Conservation (phyloP, 2,797 vertebrate species). For the Microctenopoma steveboyesi region DNA sequence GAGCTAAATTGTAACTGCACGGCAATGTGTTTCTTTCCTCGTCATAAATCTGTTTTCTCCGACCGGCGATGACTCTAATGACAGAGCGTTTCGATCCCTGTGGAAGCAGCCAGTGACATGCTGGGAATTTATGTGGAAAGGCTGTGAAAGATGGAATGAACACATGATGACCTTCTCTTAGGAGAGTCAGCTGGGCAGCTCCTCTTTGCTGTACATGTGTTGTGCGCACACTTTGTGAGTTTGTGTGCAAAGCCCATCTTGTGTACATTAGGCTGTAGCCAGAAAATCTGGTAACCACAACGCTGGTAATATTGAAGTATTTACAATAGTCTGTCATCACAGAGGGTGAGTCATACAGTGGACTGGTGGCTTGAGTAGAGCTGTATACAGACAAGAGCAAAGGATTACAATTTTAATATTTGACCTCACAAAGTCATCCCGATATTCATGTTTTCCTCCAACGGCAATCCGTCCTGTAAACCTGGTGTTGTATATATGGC, state of each 20-base stretch:
- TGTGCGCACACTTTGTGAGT: slow-evolving; percentile 21
- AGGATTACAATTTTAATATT: too few species aligned
- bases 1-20: slow-evolving; percentile 56
- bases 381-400: too few species aligned
- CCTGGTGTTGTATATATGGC: too few species aligned
- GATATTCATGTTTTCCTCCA: too few species aligned
- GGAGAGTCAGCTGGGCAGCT: slow-evolving; percentile 14
- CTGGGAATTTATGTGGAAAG: slow-evolving; percentile 63
- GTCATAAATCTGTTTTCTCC: slow-evolving; percentile 73
- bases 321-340: not conserved
- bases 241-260: slow-evolving; percentile 10
- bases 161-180: slow-evolving; percentile 17
- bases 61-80: slow-evolving; percentile 59
- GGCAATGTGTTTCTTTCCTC: slow-evolving; percentile 71
- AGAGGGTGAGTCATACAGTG: too few species aligned
- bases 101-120: slow-evolving; percentile 58
- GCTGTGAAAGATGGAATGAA: slow-evolving; percentile 48
- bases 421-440: too few species aligned
- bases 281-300: not conserved
- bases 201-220: slow-evolving; percentile 19
- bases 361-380: too few species aligned
- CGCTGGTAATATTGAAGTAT: not conserved
- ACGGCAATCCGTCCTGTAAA: too few species aligned
- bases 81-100: slow-evolving; percentile 36
- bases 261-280: not conserved